Conservation (phyloP, 2,888 invertebrate genomes). For the Tenthredo livida region DNA sequence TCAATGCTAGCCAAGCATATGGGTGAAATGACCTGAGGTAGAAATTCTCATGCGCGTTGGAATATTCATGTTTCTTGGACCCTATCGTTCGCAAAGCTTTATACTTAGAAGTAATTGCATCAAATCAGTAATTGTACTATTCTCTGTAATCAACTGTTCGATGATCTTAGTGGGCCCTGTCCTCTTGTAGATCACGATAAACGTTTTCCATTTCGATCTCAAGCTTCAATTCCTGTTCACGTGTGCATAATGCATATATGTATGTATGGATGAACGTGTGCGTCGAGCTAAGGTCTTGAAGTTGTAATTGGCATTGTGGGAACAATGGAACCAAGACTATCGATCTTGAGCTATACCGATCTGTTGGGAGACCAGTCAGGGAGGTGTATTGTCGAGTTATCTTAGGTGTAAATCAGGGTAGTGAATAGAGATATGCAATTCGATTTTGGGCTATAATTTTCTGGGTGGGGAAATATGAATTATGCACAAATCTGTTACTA, state of each 20-base stretch:
- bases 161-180: neutral
- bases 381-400: constrained; percentile 49
- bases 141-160: neutral
- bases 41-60: neutral
- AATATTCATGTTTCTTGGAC: constrained; percentile 8
- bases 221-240: neutral
- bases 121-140: neutral
- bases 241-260: neutral
- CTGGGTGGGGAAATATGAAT: constrained; percentile 19
- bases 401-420: constrained; percentile 48
- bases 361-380: neutral
- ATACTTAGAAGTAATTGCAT: no score
- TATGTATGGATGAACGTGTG: neutral
- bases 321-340: constrained; percentile 50
- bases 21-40: neutral
- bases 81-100: neutral
- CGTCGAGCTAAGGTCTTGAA: constrained; percentile 41
- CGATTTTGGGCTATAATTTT: constrained; percentile 46
- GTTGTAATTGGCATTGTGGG: constrained; percentile 52
- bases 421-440: constrained; percentile 51
- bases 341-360: constrained; percentile 44
- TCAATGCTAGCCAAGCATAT: neutral
- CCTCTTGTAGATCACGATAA: neutral
- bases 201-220: neutral
- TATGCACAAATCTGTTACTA: constrained; percentile 46